A percentile compares a stretch with the other conserved stretches of the same genome.
These are phyloP conservation scores for Leucophora obtusa DNA, from an alignment of 2,888 invertebrate species.

Conservation along the genomic window DNA sequence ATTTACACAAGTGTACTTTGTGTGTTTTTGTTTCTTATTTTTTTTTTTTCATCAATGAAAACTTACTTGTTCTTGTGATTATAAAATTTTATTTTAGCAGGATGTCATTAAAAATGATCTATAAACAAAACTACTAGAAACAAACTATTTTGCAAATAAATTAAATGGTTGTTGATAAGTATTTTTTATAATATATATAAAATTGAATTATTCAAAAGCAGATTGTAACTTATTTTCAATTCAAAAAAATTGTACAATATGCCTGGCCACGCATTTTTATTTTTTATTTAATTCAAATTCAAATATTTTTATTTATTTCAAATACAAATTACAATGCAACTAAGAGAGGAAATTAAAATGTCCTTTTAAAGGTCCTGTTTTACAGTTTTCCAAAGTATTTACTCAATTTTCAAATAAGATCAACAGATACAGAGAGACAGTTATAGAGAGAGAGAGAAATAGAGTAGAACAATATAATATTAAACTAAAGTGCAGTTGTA, in stretches of 20 bases:
- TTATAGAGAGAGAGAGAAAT: conserved; percentile 23
- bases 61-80: conserved; percentile 52
- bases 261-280: conserved; percentile 79
- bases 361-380: conserved; percentile 38
- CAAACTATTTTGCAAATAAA: conserved; percentile 49
- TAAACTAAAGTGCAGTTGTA: conserved; percentile 47
- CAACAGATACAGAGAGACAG: conserved; percentile 5
- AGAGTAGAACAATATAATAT: conserved; percentile 44
- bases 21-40: conserved; percentile 27
- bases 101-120: conserved; percentile 54
- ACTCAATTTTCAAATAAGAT: conserved; percentile 34
- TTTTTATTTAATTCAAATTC: conserved; percentile 48
- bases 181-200: conserved; percentile 29
- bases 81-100: conserved; percentile 34
- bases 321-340: conserved; percentile 50
- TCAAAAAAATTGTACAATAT: conserved; percentile 68
- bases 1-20: conserved; percentile 41
- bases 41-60: conserved; percentile 40
- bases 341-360: conserved; percentile 18
- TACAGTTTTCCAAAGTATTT: conserved; percentile 22
- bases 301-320: conserved; percentile 27
- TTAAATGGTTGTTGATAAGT: conserved; percentile 45
- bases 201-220: conserved; percentile 55
- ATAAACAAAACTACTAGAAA: conserved; percentile 53
- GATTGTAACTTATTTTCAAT: conserved; percentile 58